A percentile compares a stretch with the other conserved stretches of the same genome.
These are phyloP conservation scores for Anarsia innoxiella DNA, from an alignment of 2,888 invertebrate species.

Conservation along the genomic window DNA sequence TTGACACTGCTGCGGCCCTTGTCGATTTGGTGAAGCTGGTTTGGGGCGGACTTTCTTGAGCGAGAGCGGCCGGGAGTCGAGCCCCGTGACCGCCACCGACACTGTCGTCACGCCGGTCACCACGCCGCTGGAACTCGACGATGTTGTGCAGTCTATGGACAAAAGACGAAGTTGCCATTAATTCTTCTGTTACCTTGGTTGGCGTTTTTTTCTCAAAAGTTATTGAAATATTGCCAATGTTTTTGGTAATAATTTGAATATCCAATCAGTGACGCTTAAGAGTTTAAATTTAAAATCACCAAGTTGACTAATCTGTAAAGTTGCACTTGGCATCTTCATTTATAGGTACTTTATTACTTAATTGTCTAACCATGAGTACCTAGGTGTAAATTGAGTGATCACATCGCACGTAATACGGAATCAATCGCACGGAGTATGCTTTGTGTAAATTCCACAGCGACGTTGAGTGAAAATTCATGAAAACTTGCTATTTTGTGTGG, in stretches of 20 bases:
- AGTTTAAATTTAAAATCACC: no score
- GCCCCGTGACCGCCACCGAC: slow-evolving; percentile 59
- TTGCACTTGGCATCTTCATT: no score
- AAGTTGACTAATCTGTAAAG: no score
- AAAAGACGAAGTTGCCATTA: no score
- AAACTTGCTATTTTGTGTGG: background rate
- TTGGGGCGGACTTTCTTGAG: slow-evolving; percentile 81
- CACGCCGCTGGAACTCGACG: slow-evolving; percentile 43
- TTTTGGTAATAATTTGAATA: background rate
- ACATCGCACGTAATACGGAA: no score
- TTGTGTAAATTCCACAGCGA: background rate
- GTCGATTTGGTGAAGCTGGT: slow-evolving; percentile 90
- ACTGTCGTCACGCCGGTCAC: slow-evolving; percentile 54
- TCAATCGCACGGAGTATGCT: no score
- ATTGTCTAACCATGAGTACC: no score
- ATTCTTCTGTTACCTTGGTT: no score
- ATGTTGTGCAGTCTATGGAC: slow-evolving; percentile 49
- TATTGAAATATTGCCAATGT: background rate
- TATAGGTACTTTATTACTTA: no score
- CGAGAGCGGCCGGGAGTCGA: slow-evolving; percentile 42
- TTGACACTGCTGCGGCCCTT: slow-evolving; percentile 94
- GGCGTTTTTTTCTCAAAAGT: no score
- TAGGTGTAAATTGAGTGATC: no score
- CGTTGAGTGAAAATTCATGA: background rate
- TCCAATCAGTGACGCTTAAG: background rate